Evolutionary conservation across 2,113 vertebrate genomes (phyloP).

Genomic region (Cygnus buccinator): DNA sequence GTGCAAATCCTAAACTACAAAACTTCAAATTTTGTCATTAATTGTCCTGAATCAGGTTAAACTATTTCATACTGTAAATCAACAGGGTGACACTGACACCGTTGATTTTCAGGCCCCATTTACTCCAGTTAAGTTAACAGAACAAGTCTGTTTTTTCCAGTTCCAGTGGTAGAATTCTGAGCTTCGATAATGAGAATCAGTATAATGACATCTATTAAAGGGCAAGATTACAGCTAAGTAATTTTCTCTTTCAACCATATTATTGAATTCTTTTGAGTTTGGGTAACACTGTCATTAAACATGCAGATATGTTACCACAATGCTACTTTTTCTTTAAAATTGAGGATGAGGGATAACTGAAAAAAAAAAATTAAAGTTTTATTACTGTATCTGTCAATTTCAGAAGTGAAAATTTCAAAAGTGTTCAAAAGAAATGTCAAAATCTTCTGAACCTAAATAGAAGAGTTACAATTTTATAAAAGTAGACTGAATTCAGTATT

Average conservation of each 20-base stretch:
- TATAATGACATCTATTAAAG: not conserved
- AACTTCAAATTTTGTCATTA: not conserved
- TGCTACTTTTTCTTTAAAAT: not conserved
- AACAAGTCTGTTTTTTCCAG: not conserved
- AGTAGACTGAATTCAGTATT: not conserved
- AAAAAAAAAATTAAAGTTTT: not conserved
- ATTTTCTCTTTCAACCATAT: not conserved
- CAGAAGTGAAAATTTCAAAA: not conserved
- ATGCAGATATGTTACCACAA: not conserved
- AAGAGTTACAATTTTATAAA: not conserved
- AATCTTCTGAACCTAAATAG: not conserved
- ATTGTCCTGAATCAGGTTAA: not conserved
- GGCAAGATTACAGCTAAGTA: not conserved
- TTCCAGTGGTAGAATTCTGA: not conserved
- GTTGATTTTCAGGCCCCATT: not conserved
- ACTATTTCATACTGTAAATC: not conserved
- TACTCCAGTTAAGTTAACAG: not conserved
- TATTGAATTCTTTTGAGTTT: not conserved
- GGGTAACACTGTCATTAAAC: not conserved
- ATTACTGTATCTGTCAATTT: not conserved
- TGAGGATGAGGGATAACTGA: not conserved
- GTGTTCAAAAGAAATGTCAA: not conserved
- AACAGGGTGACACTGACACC: not conserved
- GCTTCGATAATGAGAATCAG: not conserved
- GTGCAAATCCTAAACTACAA: not conserved